phyloP scores from a whole-genome alignment of 2,113 vertebrate genomes.

The Siphamia tubifer region DNA sequence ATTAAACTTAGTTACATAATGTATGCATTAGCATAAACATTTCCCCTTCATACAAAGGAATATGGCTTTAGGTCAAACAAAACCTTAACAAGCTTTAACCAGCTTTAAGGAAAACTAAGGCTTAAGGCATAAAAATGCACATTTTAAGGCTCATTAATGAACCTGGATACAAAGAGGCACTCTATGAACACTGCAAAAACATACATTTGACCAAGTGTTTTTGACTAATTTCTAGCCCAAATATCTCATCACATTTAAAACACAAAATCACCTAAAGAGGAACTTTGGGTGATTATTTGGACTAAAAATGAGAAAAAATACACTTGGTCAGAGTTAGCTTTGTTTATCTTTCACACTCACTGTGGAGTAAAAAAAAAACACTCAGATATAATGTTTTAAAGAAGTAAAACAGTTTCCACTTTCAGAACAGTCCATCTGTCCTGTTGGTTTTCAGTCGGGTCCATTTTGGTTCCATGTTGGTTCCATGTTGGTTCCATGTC shows the following conservation, averaged over 20 bases:
- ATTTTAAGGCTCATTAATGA: constrained; percentile 11
- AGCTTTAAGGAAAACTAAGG: constrained; percentile 9
- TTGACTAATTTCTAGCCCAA: no score
- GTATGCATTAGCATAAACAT: constrained; percentile 70
- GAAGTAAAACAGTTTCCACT: neutral
- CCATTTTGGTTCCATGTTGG: neutral
- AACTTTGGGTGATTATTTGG: no score
- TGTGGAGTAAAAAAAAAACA: neutral
- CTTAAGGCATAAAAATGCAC: constrained; percentile 45
- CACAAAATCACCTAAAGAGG: no score
- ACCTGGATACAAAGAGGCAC: no score
- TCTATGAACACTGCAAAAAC: no score
- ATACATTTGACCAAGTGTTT: no score
- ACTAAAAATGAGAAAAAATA: no score
- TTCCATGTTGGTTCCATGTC: no score
- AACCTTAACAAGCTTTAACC: constrained; percentile 13
- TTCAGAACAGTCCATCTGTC: neutral
- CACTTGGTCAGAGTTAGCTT: no score
- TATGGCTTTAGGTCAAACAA: constrained; percentile 45
- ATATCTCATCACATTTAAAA: no score
- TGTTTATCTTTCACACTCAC: constrained; percentile 16
- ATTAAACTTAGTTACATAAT: neutral
- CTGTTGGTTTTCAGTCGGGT: no score
- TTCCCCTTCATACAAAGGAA: constrained; percentile 71
- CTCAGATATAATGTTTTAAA: neutral